Evolutionary conservation across 2,888 invertebrate species (phyloP).

Genomic region (Protonemura montana): DNA sequence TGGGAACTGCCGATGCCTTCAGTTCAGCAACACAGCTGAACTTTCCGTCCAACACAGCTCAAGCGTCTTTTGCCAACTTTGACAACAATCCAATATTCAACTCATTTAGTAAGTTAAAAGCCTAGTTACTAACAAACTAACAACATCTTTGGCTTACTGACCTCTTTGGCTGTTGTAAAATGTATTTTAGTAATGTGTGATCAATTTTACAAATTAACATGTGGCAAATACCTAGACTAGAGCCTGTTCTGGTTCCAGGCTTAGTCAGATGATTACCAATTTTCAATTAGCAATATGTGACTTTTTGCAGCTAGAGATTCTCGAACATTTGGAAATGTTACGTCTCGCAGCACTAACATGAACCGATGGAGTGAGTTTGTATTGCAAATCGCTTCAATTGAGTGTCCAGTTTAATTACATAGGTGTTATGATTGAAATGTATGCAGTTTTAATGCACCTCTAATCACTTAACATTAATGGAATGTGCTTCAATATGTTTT

Average conservation of each 20-base stretch:
- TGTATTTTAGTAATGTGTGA: too few relatives aligned
- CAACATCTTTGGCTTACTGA: background rate
- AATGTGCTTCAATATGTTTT: background rate
- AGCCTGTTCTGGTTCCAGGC: too few relatives aligned
- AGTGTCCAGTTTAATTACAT: background rate
- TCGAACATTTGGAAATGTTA: background rate
- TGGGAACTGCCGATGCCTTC: slow-evolving; percentile 57
- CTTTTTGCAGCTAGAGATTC: background rate
- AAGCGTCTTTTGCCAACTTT: slow-evolving; percentile 71
- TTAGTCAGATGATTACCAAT: background rate
- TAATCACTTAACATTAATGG: background rate
- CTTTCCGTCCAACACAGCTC: slow-evolving; percentile 53
- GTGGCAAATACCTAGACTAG: too few relatives aligned
- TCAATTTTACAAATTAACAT: too few relatives aligned
- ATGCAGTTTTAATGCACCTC: background rate
- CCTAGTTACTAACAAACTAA: background rate
- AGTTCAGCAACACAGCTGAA: slow-evolving; percentile 49
- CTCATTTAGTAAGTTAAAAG: slow-evolving; percentile 55
- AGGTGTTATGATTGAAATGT: background rate
- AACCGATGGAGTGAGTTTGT: slow-evolving; percentile 60
- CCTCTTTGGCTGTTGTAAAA: too few relatives aligned
- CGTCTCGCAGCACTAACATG: slow-evolving; percentile 49
- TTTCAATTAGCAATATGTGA: background rate
- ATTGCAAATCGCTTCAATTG: background rate
- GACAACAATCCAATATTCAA: slow-evolving; percentile 76